Evolutionary conservation across 2,888 invertebrate genomes (phyloP).

Genomic region (Gibbula magus): DNA sequence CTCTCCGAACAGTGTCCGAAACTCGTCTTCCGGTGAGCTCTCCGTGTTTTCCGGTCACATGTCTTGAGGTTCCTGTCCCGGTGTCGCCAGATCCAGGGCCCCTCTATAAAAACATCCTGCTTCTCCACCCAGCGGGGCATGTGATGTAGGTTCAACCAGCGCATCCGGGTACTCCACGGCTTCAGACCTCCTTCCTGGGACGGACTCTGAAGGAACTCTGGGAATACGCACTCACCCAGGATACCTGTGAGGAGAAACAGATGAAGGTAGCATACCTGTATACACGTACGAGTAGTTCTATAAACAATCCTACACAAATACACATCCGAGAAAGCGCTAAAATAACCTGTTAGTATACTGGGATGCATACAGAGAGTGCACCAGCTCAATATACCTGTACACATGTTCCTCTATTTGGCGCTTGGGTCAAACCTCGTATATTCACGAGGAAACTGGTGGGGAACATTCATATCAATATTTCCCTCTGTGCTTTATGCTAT

Average conservation of each 20-base stretch:
- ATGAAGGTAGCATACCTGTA: neutral
- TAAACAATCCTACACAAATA: no score
- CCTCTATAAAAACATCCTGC: constrained; percentile 56
- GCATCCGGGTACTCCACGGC: constrained; percentile 62
- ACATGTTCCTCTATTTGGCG: no score
- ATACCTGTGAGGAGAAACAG: neutral
- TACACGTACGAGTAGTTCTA: no score
- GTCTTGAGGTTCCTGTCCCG: constrained; percentile 51
- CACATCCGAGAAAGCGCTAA: no score
- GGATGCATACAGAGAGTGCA: no score
- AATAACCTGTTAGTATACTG: no score
- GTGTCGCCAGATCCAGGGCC: constrained; percentile 58
- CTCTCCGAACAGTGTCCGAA: constrained; percentile 53
- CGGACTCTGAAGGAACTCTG: constrained; percentile 60
- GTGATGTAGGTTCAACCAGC: constrained; percentile 62
- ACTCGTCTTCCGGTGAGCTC: constrained; percentile 46
- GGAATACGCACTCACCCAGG: constrained; percentile 52
- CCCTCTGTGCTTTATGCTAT: no score
- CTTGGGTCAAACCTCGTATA: no score
- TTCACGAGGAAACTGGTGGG: no score
- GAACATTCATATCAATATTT: no score
- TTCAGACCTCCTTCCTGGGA: constrained; percentile 47
- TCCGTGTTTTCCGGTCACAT: constrained; percentile 52
- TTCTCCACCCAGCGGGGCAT: constrained; percentile 60
- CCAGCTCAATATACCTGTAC: no score